phyloP scores from a whole-genome alignment of 2,888 invertebrate species.

The Encarsia formosa region DNA sequence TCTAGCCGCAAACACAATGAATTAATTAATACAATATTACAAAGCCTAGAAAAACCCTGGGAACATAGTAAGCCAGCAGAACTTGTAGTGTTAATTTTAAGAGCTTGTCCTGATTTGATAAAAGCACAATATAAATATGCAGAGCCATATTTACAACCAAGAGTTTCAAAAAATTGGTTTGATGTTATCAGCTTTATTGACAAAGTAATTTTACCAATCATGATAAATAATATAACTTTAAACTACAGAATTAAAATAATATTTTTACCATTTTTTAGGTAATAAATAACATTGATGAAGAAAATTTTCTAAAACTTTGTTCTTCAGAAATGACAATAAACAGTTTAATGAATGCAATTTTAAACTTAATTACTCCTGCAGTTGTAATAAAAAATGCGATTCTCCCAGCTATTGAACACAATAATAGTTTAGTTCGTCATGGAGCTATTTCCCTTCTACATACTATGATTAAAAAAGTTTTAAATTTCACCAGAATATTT shows the following conservation, averaged over 20 bases:
- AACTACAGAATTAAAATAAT: not conserved
- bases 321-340: conserved; percentile 51
- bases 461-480: conserved; percentile 51
- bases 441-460: conserved; percentile 45
- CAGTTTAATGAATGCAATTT: conserved; percentile 56
- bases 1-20: conserved; percentile 60
- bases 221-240: not conserved
- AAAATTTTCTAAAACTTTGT: conserved; percentile 51
- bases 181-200: conserved; percentile 41
- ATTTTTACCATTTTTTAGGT: conserved; percentile 31
- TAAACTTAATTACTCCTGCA: conserved; percentile 55
- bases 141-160: conserved; percentile 61
- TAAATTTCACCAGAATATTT: no score
- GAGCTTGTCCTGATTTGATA: conserved; percentile 69
- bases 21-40: conserved; percentile 61
- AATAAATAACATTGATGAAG: conserved; percentile 38
- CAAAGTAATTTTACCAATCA: conserved; percentile 31
- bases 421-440: conserved; percentile 42
- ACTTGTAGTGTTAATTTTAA: conserved; percentile 61
- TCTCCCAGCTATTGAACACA: conserved; percentile 36
- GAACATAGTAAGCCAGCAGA: conserved; percentile 62
- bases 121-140: conserved; percentile 60
- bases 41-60: conserved; percentile 67
- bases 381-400: conserved; percentile 52
- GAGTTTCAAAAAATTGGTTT: conserved; percentile 44